These are phyloP conservation scores for Ifrita kowaldi DNA, from an alignment of 2,113 vertebrate species.

Conservation along the genomic window DNA sequence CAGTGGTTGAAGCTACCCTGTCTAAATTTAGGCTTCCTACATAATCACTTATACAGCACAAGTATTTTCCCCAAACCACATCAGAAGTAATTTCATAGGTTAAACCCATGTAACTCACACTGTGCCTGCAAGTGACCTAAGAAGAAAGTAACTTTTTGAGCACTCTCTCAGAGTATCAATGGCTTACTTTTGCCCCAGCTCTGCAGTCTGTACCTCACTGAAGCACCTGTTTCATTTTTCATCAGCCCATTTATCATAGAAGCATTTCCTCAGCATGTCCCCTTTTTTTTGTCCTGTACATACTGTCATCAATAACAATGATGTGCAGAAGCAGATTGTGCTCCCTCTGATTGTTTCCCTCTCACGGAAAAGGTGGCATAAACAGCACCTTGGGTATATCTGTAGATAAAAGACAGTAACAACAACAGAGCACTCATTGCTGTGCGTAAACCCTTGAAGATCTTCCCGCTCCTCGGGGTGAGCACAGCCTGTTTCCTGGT, in stretches of 20 bases:
- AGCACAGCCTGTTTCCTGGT: slow-evolving; percentile 27
- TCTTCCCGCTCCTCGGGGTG: neutral
- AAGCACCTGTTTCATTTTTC: neutral
- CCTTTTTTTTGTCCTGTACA: neutral
- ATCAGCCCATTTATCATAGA: neutral
- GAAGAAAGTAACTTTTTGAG: neutral
- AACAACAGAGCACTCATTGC: neutral
- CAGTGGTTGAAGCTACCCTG: neutral
- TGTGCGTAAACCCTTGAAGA: neutral
- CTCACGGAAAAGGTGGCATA: neutral
- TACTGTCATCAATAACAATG: neutral
- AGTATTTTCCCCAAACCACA: neutral
- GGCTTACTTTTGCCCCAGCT: neutral
- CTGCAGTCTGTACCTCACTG: neutral
- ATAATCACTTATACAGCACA: neutral
- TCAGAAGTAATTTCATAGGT: neutral
- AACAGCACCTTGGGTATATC: neutral
- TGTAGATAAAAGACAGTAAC: neutral
- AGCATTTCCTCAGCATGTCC: neutral
- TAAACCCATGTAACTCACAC: neutral
- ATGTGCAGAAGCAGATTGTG: neutral
- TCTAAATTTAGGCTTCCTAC: neutral
- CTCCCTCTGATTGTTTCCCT: neutral
- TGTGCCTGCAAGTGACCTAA: neutral
- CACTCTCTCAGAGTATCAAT: neutral